Conservation (phyloP, 2,888 invertebrate species). For the Podotricha telesiphe region DNA sequence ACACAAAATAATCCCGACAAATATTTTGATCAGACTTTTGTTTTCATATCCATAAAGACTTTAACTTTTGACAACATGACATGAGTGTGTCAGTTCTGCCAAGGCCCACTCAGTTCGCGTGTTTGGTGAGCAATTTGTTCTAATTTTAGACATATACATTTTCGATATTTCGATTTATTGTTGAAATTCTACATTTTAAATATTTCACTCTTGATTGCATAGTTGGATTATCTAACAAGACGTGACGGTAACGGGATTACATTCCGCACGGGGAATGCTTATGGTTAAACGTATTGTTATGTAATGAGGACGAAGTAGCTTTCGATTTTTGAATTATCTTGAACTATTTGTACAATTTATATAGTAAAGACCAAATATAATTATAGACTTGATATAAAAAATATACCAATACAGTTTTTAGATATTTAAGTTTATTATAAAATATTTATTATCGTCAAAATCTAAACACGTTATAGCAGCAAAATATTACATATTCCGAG, state of each 20-base stretch:
- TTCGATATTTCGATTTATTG: neutral
- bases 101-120: conserved; percentile 15
- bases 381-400: too few relatives aligned
- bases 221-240: too few relatives aligned
- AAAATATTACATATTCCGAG: neutral
- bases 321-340: too few relatives aligned
- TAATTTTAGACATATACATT: conserved; percentile 18
- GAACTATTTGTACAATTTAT: too few relatives aligned
- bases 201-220: too few relatives aligned
- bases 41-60: conserved; percentile 23
- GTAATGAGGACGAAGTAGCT: too few relatives aligned
- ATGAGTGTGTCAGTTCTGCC: conserved; percentile 18
- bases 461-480: neutral
- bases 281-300: too few relatives aligned
- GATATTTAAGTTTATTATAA: neutral
- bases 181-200: neutral
- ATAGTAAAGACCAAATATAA: too few relatives aligned
- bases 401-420: neutral
- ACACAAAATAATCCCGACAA: neutral
- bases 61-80: conserved; percentile 22
- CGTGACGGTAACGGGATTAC: too few relatives aligned
- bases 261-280: too few relatives aligned
- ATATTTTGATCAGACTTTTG: conserved; percentile 4
- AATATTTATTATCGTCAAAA: neutral
- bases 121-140: conserved; percentile 12